Percentiles rank a stretch among this genome's conserved stretches.
phyloP scores from a whole-genome alignment of 2,888 invertebrate species.

The Seladonia tumulorum region DNA sequence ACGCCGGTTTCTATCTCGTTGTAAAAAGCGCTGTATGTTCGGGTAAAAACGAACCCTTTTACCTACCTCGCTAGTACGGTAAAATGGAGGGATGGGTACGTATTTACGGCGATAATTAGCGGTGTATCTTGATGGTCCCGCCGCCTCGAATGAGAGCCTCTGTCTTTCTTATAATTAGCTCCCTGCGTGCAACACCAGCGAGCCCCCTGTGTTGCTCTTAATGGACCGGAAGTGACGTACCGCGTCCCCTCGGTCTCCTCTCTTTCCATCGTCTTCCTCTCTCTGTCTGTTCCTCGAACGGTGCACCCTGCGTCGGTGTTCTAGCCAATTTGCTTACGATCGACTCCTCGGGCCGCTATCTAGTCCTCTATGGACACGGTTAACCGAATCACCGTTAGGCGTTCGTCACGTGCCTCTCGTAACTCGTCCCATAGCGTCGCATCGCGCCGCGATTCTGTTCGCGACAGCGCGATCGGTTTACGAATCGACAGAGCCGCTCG shows the following conservation, averaged over 20 bases:
- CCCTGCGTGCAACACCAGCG: conserved; percentile 72
- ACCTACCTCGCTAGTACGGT: background rate
- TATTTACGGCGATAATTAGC: background rate
- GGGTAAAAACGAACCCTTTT: background rate
- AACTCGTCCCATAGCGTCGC: background rate
- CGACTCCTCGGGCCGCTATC: conserved; percentile 23
- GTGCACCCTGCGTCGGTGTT: background rate
- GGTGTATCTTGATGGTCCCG: background rate
- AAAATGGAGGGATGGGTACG: background rate
- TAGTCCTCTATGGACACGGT: conserved; percentile 23
- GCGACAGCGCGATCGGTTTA: conserved; percentile 49
- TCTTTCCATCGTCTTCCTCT: conserved; percentile 25
- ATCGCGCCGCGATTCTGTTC: background rate
- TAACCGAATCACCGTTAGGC: conserved; percentile 32
- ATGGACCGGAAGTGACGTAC: conserved; percentile 78
- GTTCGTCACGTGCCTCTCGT: conserved; percentile 35
- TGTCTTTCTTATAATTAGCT: conserved; percentile 72
- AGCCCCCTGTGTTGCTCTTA: conserved; percentile 72
- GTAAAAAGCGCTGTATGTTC: background rate
- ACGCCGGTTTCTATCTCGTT: background rate
- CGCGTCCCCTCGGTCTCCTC: conserved; percentile 58
- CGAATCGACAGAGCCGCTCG: conserved; percentile 33
- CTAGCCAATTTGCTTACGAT: conserved; percentile 38
- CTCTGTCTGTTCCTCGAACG: conserved; percentile 1
- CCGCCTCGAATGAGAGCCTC: conserved; percentile 66